phyloP scores from a whole-genome alignment of 2,888 invertebrate species.

The Autographa gamma region DNA sequence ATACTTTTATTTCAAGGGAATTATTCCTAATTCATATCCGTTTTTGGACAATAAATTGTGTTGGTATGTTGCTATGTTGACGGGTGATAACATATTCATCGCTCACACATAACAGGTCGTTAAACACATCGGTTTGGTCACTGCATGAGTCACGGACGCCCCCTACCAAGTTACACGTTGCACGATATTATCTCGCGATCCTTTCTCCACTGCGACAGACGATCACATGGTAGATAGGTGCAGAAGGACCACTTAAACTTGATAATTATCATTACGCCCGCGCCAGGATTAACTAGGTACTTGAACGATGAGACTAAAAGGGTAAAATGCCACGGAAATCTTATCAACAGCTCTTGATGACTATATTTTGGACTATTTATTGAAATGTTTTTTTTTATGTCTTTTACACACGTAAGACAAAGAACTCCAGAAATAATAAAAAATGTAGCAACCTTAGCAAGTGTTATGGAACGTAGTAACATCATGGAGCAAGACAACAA shows the following conservation, averaged over 20 bases:
- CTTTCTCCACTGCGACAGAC: conserved; percentile 32
- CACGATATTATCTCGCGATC: conserved; percentile 38
- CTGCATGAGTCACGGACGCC: conserved; percentile 39
- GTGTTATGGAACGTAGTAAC: too few species aligned
- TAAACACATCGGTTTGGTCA: conserved; percentile 33
- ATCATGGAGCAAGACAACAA: too few species aligned
- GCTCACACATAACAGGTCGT: conserved; percentile 22
- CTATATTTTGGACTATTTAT: too few species aligned
- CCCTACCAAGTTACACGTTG: conserved; percentile 25
- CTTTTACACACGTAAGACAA: too few species aligned
- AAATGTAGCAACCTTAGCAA: too few species aligned
- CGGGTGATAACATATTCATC: conserved; percentile 18
- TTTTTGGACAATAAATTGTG: background rate
- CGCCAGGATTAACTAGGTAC: background rate
- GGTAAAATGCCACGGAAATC: background rate
- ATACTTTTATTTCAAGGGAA: background rate
- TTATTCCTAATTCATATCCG: background rate
- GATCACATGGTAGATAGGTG: conserved; percentile 5
- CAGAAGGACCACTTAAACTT: conserved; percentile 21
- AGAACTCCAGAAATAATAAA: too few species aligned
- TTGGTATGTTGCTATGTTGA: background rate
- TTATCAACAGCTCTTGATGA: background rate
- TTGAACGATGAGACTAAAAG: background rate
- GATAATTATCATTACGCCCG: background rate
- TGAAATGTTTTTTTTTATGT: too few species aligned